Evolutionary conservation across 2,797 vertebrate genomes (phyloP), one percentile per base, ranked within the genome.

Genomic region (Denticeps clupeoides): DNA sequence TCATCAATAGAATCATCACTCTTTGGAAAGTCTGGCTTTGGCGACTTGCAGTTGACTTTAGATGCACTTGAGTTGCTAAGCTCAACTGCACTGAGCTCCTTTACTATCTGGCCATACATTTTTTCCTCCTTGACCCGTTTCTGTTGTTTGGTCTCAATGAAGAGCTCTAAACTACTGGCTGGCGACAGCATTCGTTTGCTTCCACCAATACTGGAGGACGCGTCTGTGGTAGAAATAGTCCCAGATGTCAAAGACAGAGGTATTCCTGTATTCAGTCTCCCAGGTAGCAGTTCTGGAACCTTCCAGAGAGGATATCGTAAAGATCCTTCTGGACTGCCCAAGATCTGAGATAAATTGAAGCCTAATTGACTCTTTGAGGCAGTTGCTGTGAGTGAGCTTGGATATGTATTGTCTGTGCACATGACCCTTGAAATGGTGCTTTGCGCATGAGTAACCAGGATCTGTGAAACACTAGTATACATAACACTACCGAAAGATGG

Each of bases 111-210:
- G 6, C 94, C 95, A 18, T 93, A 99, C 89, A 97, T 97, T 63
- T 87, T 90, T 67, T 98, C 94, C 65, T 99, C 95, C 61, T 99
- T 99, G 55, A 96, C 91, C 37, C 92, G 85, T 64, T 99, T 99
- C 65, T 99, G 93, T 70, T 96, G 95, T 70, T 93, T 96, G 3
- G 91, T 91, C 68, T 99, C 94, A 72, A 91, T 87, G 72, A 97
- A 91, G 33, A 95, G 82, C 43, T 99, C 95, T 53, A 97, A 70
- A 76, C 94, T 98, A 75, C 93, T 97, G 56, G 90, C 91, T 2
- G 94, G 95, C 12, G 94, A 98, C 11, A 99, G 87, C 90, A 99
- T 91, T 13, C 95, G 82, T 63, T 99, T 99, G 77, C 84, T 85
- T 3, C 90, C 81, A 2, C 90, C 89, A n/a, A 84, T 85, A 27